Conservation (phyloP, 2,113 vertebrate genomes). For the Albula goreensis region DNA sequence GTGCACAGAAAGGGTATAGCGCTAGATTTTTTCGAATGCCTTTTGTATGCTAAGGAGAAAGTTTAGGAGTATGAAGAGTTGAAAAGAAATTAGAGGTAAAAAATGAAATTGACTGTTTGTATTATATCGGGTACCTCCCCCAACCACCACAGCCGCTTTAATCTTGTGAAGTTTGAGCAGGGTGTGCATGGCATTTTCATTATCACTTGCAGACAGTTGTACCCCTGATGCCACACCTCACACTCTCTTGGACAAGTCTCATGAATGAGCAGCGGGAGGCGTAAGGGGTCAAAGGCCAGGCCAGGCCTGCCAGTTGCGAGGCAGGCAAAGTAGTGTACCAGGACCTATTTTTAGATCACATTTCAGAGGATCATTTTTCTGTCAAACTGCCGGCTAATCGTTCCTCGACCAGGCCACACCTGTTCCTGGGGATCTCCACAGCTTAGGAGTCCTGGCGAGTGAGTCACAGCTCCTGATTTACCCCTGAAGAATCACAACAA, state of each 20-base stretch:
- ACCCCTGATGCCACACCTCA: background rate
- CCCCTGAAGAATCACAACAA: slow-evolving; percentile 1
- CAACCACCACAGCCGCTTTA: background rate
- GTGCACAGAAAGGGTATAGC: background rate
- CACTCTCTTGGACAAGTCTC: slow-evolving; percentile 26
- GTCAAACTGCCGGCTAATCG: slow-evolving; percentile 43
- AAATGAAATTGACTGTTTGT: background rate
- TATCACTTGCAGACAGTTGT: slow-evolving; percentile 19
- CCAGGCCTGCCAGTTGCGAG: slow-evolving; percentile 47
- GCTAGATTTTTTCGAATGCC: too few relatives aligned
- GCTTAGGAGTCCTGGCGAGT: slow-evolving; percentile 18
- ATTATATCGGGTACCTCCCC: background rate
- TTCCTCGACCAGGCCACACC: slow-evolving; percentile 59
- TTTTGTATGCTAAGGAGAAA: background rate
- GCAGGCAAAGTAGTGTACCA: slow-evolving; percentile 47
- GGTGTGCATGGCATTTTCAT: background rate
- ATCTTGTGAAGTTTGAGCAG: background rate
- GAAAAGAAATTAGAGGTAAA: background rate
- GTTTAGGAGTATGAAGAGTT: background rate
- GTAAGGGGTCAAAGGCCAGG: slow-evolving; percentile 57
- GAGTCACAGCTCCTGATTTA: slow-evolving; percentile 37
- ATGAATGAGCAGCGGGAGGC: slow-evolving; percentile 47
- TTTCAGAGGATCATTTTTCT: slow-evolving; percentile 71
- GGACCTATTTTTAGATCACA: slow-evolving; percentile 78
- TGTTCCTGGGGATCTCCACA: slow-evolving; percentile 64